Evolutionary conservation across 2,888 invertebrate species (phyloP), one percentile per base, ranked within the genome.

Genomic region (Prosopocoilus inquinatus): DNA sequence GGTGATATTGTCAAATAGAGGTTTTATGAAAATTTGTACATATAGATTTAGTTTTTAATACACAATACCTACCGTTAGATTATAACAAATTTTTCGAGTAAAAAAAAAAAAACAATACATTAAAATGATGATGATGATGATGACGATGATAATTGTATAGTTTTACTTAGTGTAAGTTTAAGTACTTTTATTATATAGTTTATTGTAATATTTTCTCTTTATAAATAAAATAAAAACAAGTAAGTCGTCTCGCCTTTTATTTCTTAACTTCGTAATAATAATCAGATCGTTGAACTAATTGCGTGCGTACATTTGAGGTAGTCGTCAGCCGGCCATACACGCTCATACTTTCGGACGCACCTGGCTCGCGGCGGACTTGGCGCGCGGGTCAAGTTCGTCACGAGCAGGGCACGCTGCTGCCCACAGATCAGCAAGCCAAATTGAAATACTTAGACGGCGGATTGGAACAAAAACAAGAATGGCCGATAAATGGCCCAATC

Each of bases 121-220:
- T 51, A 50, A 53, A 51, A 54, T n/a, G n/a, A n/a, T n/a, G n/a
- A n/a, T n/a, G n/a, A n/a, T n/a, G n/a, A n/a, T n/a, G n/a, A n/a
- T n/a, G n/a, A n/a, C n/a, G n/a, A n/a, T n/a, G 55, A 55, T 55
- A 47, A 61, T 60, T 61, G 66, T 66, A 66, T 66, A 66, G 66
- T 63, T 66, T 66, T 66, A 64, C 62, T 64, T 65, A 64, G 64
- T 39, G 52, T 66, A 66, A 65, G 64, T 63, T 63, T 60, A 58
- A 61, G 66, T 67, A 66, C 67, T 66, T 68, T 65, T 65, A 64
- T 68, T 60, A 64, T 64, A 67, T 67, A 68, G 68, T 67, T 68
- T 67, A 67, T 66, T 67, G 66, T 67, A 67, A 67, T 67, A 67
- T 67, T 67, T 66, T 65, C 64, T 66, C 67, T 65, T 67, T 65